Conservation (phyloP, 2,888 invertebrate genomes). For the Phaedon cochleariae region DNA sequence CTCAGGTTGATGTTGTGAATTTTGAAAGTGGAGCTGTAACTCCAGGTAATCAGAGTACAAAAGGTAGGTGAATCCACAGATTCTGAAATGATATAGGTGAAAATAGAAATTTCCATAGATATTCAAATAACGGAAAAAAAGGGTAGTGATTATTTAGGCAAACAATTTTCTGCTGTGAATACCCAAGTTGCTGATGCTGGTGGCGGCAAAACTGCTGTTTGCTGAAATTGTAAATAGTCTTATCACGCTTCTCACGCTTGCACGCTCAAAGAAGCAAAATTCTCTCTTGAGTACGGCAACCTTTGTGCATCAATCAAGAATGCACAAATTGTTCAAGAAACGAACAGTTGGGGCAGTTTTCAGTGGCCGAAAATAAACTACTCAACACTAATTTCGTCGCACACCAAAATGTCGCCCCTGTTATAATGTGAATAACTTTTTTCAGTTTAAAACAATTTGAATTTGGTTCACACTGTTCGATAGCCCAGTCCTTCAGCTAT, state of each 20-base stretch:
- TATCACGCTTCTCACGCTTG: constrained; percentile 13
- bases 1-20: too few species aligned
- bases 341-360: not conserved
- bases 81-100: too few species aligned
- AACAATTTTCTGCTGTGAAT: too few species aligned
- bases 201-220: not conserved
- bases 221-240: constrained; percentile 18
- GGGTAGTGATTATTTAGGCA: not conserved
- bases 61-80: too few species aligned
- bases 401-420: too few species aligned
- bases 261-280: not conserved
- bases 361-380: constrained; percentile 4
- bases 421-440: too few species aligned
- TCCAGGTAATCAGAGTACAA: not conserved
- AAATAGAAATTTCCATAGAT: not conserved
- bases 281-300: constrained; percentile 19
- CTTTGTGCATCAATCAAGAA: not conserved
- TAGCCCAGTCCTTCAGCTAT: too few species aligned
- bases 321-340: constrained; percentile 20
- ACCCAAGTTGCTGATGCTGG: not conserved
- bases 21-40: too few species aligned
- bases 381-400: too few species aligned
- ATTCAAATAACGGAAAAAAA: not conserved
- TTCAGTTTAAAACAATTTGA: too few species aligned
- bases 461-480: too few species aligned